A percentile compares a stretch with the other conserved stretches of the same genome.
These are phyloP conservation scores for Dermatemys mawii DNA, from an alignment of 2,113 vertebrate species.

Conservation along the genomic window DNA sequence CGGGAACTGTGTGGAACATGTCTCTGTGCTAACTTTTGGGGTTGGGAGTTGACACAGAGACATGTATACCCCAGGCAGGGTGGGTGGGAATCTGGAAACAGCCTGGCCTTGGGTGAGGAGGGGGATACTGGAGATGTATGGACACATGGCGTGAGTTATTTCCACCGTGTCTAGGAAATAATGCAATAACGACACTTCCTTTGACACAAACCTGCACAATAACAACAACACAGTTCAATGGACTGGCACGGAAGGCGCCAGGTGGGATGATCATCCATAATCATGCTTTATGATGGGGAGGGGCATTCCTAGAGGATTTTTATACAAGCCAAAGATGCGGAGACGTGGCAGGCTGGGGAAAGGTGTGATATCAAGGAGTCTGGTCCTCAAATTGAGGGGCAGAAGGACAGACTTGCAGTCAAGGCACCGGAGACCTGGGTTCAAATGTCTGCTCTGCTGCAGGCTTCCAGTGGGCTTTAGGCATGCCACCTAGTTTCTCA, in stretches of 20 bases:
- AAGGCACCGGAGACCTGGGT: background rate
- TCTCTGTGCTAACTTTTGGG: background rate
- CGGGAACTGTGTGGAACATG: background rate
- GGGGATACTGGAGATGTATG: background rate
- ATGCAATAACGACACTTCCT: background rate
- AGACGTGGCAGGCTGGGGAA: background rate
- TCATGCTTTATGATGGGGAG: background rate
- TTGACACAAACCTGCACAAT: background rate
- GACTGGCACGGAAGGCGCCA: background rate
- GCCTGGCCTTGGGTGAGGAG: rapidly evolving
- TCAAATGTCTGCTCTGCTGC: background rate
- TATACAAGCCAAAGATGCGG: background rate
- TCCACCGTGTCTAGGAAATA: background rate
- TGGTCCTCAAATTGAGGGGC: background rate
- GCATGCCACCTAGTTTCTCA: background rate
- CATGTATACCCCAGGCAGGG: rapidly evolving
- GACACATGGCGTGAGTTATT: background rate
- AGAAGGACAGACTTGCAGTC: background rate
- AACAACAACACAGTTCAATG: rapidly evolving
- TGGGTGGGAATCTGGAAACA: background rate
- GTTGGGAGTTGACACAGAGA: background rate
- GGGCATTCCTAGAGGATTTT: background rate
- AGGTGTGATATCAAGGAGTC: background rate
- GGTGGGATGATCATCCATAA: background rate
- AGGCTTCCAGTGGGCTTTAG: background rate